Conservation (phyloP, 2,797 vertebrate genomes). For the Dipus sagitta region DNA sequence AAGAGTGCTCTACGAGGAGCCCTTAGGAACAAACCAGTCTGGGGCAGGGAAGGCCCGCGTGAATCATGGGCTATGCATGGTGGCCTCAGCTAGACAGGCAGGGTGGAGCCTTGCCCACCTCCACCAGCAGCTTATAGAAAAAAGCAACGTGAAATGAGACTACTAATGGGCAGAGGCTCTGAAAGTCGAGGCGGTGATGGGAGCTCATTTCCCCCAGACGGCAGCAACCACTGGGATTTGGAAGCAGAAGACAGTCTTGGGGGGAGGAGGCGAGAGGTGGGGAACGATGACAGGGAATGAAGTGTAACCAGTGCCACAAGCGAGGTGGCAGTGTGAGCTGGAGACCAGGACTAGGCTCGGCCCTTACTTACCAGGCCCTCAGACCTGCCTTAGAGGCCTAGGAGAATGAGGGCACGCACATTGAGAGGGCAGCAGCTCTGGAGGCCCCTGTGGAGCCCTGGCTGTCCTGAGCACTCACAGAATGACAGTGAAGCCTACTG, state of each 20-base stretch:
- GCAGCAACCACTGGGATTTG: background rate
- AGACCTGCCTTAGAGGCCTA: too few relatives aligned
- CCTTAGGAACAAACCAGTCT: background rate
- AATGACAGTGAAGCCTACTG: background rate
- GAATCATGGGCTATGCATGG: fast-evolving
- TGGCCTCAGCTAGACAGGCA: background rate
- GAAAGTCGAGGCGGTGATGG: background rate
- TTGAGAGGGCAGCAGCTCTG: fast-evolving
- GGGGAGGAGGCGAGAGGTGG: too few relatives aligned
- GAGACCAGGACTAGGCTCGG: background rate
- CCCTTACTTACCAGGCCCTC: background rate
- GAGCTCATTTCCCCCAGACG: background rate
- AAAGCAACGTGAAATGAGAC: background rate
- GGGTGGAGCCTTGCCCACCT: too few relatives aligned
- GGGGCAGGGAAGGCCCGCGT: too few relatives aligned
- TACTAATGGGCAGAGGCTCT: too few relatives aligned
- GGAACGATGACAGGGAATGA: too few relatives aligned
- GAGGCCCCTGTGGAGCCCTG: background rate
- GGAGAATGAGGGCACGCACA: fast-evolving
- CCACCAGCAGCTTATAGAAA: fast-evolving
- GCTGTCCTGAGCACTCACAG: fast-evolving
- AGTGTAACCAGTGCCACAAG: too few relatives aligned
- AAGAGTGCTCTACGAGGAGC: background rate
- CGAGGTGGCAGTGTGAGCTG: background rate
- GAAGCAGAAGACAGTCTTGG: too few relatives aligned